Percentiles rank a stretch among this genome's conserved stretches.
Evolutionary conservation across 2,888 invertebrate genomes (phyloP).

Genomic region (Synanthedon myopaeformis): DNA sequence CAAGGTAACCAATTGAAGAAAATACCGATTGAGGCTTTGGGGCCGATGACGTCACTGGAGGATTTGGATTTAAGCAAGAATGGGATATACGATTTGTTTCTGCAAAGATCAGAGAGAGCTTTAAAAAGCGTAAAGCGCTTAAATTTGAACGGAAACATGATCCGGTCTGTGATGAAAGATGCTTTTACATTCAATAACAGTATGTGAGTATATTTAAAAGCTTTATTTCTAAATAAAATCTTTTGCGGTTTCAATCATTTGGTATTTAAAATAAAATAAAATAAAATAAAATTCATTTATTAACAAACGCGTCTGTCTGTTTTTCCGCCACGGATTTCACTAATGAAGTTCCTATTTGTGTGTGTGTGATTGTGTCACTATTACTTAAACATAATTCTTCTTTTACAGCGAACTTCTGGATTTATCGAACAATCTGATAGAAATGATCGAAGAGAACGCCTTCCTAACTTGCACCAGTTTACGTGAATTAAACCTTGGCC

Average conservation of each 20-base stretch:
- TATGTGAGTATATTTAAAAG: constrained; percentile 39
- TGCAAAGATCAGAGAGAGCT: constrained; percentile 33
- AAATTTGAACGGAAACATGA: constrained; percentile 61
- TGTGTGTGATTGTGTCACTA: too few relatives aligned
- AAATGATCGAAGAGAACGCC: constrained; percentile 49
- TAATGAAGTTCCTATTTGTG: not conserved
- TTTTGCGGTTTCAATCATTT: too few relatives aligned
- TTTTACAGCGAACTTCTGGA: constrained; percentile 53
- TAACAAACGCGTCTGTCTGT: too few relatives aligned
- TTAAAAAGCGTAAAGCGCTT: constrained; percentile 44
- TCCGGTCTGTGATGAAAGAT: constrained; percentile 47
- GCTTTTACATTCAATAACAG: constrained; percentile 47
- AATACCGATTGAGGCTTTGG: constrained; percentile 46
- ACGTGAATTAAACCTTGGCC: constrained; percentile 54
- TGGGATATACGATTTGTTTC: constrained; percentile 39
- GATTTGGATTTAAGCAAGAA: constrained; percentile 65
- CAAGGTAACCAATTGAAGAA: constrained; percentile 53
- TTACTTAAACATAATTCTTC: not conserved
- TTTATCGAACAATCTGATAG: constrained; percentile 57
- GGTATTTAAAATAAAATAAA: too few relatives aligned
- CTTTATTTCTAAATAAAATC: too few relatives aligned
- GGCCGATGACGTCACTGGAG: constrained; percentile 43
- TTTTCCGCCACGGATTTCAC: too few relatives aligned
- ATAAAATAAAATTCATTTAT: too few relatives aligned
- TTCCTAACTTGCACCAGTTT: constrained; percentile 43